These are phyloP conservation scores for Hedya salicella DNA, from an alignment of 2,888 invertebrate species.

Conservation along the genomic window DNA sequence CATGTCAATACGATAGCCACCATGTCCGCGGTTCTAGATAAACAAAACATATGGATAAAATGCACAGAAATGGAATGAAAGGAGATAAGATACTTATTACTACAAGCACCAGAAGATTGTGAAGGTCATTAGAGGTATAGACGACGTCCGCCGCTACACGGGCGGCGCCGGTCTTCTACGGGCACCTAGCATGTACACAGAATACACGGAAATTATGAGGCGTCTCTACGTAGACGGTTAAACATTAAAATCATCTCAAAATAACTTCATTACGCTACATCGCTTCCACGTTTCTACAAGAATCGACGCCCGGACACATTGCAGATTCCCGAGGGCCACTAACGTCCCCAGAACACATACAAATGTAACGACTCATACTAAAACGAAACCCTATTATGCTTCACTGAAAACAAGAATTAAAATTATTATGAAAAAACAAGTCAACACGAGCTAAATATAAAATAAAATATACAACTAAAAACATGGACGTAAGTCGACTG, in stretches of 20 bases:
- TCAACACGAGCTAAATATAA: slow-evolving; percentile 75
- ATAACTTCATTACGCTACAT: slow-evolving; percentile 21
- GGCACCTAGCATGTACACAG: slow-evolving; percentile 27
- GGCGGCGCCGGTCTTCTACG: slow-evolving; percentile 20
- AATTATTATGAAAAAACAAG: slow-evolving; percentile 78
- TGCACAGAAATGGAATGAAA: slow-evolving; percentile 77
- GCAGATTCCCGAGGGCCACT: slow-evolving; percentile 80
- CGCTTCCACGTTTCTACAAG: slow-evolving; percentile 34
- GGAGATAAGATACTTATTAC: slow-evolving; percentile 71
- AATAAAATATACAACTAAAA: slow-evolving; percentile 83
- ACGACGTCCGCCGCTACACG: slow-evolving; percentile 49
- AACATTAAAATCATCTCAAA: slow-evolving; percentile 37
- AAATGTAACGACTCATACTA: slow-evolving; percentile 70
- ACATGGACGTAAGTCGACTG: slow-evolving; percentile 81
- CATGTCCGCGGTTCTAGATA: slow-evolving; percentile 29
- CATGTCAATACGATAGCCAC: slow-evolving; percentile 30
- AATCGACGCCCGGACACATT: slow-evolving; percentile 68
- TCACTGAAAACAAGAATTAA: slow-evolving; percentile 76
- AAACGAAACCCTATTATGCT: slow-evolving; percentile 75
- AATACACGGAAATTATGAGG: slow-evolving; percentile 28
- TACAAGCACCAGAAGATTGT: slow-evolving; percentile 81
- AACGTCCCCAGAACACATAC: slow-evolving; percentile 60
- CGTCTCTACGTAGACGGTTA: slow-evolving; percentile 25
- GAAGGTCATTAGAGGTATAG: slow-evolving; percentile 62
- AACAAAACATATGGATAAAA: slow-evolving; percentile 55